These are phyloP conservation scores for Epirrhoe alternata DNA, from an alignment of 2,888 invertebrate genomes.

Conservation along the genomic window DNA sequence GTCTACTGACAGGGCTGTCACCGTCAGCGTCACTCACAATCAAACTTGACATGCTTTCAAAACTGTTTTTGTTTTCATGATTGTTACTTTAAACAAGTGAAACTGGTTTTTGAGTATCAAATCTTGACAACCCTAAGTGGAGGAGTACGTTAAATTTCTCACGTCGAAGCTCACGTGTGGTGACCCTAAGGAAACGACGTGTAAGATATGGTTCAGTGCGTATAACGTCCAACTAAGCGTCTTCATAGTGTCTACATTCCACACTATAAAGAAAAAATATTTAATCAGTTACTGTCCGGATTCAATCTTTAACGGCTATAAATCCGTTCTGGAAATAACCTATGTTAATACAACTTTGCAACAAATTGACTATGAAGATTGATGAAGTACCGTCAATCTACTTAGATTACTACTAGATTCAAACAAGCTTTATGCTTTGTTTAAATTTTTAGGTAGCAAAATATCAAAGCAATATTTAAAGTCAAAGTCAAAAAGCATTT, in stretches of 20 bases:
- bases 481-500: no score
- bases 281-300: neutral
- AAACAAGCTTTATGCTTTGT: no score
- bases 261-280: constrained; percentile 27
- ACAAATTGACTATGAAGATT: no score
- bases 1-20: constrained; percentile 42
- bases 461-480: no score
- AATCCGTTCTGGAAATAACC: neutral
- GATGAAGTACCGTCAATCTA: no score
- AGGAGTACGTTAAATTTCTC: constrained; percentile 71
- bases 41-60: neutral
- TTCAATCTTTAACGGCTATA: neutral
- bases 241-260: constrained; percentile 35
- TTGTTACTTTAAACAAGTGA: neutral
- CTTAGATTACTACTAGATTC: no score
- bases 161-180: constrained; percentile 61
- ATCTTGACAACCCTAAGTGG: constrained; percentile 34
- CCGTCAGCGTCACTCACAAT: constrained; percentile 14
- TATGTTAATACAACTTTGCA: neutral
- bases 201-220: constrained; percentile 78
- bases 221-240: constrained; percentile 64
- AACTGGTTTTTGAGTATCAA: neutral
- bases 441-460: no score
- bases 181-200: constrained; percentile 66
- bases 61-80: neutral